phyloP scores from a whole-genome alignment of 2,888 invertebrate species.

The Heterodera filipjevi region DNA sequence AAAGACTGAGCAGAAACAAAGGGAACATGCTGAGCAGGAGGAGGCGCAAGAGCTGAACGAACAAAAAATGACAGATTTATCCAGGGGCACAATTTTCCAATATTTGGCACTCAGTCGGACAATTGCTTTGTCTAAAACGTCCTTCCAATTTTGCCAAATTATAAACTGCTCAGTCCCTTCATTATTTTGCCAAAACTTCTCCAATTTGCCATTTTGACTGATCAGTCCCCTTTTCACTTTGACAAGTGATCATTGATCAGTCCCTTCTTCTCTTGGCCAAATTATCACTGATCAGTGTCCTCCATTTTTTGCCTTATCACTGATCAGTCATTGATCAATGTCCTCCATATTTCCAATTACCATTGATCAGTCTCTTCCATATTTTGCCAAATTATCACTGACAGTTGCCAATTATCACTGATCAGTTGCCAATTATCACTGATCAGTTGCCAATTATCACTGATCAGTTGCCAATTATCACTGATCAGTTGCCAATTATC shows the following conservation, averaged over 20 bases:
- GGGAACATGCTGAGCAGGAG: not conserved
- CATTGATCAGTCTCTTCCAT: not conserved
- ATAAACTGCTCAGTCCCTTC: too few relatives aligned
- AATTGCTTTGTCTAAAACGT: too few relatives aligned
- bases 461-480: not conserved
- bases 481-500: not conserved
- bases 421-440: not conserved
- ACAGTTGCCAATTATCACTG: not conserved
- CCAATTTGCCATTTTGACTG: too few relatives aligned
- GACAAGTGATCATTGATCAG: not conserved
- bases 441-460: not conserved
- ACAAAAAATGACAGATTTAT: too few relatives aligned
- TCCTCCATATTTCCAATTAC: not conserved
- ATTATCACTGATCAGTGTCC: not conserved
- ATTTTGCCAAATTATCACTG: too few relatives aligned
- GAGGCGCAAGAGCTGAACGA: not conserved
- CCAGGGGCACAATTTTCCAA: too few relatives aligned
- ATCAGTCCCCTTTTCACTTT: not conserved
- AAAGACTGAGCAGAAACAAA: not conserved
- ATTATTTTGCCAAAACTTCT: too few relatives aligned
- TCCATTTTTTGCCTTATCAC: not conserved
- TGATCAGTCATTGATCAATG: too few relatives aligned
- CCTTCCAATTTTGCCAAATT: too few relatives aligned
- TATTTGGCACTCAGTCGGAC: too few relatives aligned
- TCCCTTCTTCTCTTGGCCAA: too few relatives aligned